Evolutionary conservation across 2,888 invertebrate genomes (phyloP).

Genomic region (Metellina segmentata): DNA sequence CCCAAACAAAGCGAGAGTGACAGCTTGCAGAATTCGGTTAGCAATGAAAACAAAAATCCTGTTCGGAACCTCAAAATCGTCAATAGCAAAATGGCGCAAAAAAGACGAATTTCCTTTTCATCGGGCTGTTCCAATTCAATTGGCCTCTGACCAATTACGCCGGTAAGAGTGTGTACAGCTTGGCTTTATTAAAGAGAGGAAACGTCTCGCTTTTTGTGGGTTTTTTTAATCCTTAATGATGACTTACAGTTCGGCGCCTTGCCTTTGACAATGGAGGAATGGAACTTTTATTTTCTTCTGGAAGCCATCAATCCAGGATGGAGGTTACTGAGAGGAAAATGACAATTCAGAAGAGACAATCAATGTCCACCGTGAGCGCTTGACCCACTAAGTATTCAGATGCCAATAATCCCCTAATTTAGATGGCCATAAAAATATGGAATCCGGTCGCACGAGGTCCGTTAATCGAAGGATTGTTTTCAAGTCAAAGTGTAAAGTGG

Average conservation of each 20-base stretch:
- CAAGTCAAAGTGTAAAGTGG: neutral
- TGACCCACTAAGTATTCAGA: conserved; percentile 50
- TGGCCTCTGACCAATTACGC: conserved; percentile 55
- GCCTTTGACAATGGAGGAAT: conserved; percentile 16
- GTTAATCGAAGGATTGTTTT: conserved; percentile 5
- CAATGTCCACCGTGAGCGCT: conserved; percentile 12
- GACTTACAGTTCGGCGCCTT: conserved; percentile 9
- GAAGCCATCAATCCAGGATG: conserved; percentile 7
- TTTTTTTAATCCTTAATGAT: conserved; percentile 31
- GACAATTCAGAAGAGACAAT: conserved; percentile 51
- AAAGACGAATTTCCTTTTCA: conserved; percentile 53
- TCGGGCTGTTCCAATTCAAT: conserved; percentile 49
- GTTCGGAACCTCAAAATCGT: conserved; percentile 19
- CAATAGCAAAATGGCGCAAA: conserved; percentile 24
- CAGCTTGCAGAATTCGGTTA: conserved; percentile 41
- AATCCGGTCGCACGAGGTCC: neutral
- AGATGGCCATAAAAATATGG: neutral
- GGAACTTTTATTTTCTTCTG: conserved; percentile 34
- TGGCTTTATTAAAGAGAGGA: neutral
- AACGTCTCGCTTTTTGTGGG: conserved; percentile 4
- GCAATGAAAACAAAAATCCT: conserved; percentile 38
- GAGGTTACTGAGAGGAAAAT: conserved; percentile 55
- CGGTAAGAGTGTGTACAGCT: neutral
- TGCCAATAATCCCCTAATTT: neutral
- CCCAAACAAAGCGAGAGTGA: conserved; percentile 31